Base-by-base conservation (phyloP, 2,113 vertebrate genomes). In the Indri indri region DNA sequence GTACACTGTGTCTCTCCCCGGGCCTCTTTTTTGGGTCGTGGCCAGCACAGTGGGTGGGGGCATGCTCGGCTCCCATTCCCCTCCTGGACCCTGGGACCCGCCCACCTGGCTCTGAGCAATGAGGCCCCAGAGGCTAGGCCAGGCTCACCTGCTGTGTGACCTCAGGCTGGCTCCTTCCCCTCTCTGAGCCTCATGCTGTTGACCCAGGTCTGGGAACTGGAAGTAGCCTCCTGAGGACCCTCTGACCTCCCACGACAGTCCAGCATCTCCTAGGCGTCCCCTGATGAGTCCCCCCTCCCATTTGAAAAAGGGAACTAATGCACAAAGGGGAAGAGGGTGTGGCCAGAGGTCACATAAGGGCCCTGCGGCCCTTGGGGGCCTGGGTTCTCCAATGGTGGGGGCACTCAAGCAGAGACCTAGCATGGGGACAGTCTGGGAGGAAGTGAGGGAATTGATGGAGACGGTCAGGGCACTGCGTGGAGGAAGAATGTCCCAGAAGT, bases 341-440 rank as follows among this genome's bases (percentile, higher is more conserved):
- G 97, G 95, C 74, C 96, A 93, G 93, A 97, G 96, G 96, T 97
- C 97, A 96, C 77, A 5, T 25, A 32, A 50, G 87, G 95, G 50
- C 34, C 91, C 45, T 18, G 88, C 77, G 34, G 40, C 27, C 27
- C 32, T 87, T 5, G 30, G 42, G 71, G 45, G 32, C 71, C 91
- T 57, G 59, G 14, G 81, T 16, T 45, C 81, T 54, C 32, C 50
- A 13, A 9, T 42, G 57, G 25, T n/a, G 13, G 57, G 83, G 61
- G 32, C 68, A 5, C 45, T 80, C 10, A 50, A 63, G 47, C 65
- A 13, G 61, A 66, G 54, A 74, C 2, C 42, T n/a, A 32, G 52
- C 27, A 2, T 14, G 18, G 45, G n/a, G 61, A 23, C 40, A 23
- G 93, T 10, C 37, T 57, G n/a, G n/a, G 57, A 80, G 57, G 61